Evolutionary conservation across 2,113 vertebrate genomes (phyloP).

Genomic region (Lepus europaeus): DNA sequence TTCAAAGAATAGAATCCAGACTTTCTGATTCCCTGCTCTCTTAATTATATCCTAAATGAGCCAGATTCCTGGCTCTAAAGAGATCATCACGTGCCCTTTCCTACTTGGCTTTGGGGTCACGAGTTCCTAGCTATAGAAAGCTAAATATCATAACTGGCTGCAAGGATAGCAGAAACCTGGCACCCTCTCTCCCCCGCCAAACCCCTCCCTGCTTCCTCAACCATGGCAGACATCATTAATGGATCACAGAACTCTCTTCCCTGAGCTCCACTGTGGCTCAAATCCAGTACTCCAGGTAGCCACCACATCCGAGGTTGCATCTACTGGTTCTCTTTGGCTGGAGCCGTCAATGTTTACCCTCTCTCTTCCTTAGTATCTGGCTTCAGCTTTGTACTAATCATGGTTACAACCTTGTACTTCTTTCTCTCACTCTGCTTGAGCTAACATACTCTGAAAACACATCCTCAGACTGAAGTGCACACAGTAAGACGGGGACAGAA

Average conservation of each 20-base stretch:
- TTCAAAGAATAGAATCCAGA: not conserved
- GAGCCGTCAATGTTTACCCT: no score
- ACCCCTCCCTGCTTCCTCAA: not conserved
- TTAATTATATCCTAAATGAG: not conserved
- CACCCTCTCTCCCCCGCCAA: accelerated
- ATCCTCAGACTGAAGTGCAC: not conserved
- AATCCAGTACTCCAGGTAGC: not conserved
- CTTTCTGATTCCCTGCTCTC: not conserved
- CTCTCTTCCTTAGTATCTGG: not conserved
- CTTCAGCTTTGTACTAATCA: not conserved
- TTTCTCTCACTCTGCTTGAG: not conserved
- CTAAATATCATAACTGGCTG: not conserved
- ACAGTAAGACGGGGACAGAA: not conserved
- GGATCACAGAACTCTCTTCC: not conserved
- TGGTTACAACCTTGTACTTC: not conserved
- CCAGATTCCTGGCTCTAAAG: conserved; percentile 37
- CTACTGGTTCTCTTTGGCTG: not conserved
- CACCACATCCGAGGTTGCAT: not conserved
- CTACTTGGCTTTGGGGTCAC: not conserved
- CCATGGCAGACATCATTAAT: not conserved
- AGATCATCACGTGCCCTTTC: not conserved
- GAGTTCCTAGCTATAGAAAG: not conserved
- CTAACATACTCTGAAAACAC: not conserved
- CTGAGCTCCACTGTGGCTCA: not conserved
- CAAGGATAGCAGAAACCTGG: not conserved